phyloP scores from a whole-genome alignment of 2,797 vertebrate species.

The Hoplostethus mediterraneus region DNA sequence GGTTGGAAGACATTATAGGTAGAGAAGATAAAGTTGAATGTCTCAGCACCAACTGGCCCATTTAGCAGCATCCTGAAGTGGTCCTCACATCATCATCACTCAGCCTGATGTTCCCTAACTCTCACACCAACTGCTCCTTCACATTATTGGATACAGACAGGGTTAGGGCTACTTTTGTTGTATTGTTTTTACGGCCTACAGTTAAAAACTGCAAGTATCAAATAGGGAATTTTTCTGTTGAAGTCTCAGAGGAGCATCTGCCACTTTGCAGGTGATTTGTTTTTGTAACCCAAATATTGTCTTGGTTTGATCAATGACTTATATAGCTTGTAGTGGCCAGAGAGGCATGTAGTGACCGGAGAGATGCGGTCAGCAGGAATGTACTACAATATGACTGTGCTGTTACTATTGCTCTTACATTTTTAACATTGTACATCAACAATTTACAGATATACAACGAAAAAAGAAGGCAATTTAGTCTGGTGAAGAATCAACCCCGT shows the following conservation, averaged over 20 bases:
- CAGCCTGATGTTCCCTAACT: not conserved
- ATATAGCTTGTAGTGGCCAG: not conserved
- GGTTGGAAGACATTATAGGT: conserved; percentile 11
- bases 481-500: conserved; percentile 93
- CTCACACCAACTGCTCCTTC: not conserved
- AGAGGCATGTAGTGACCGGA: not conserved
- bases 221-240: not conserved
- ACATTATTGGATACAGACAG: not conserved
- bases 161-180: not conserved
- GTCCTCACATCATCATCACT: not conserved
- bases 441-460: conserved; percentile 93
- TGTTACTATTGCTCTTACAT: conserved; percentile 11
- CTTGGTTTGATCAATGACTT: not conserved
- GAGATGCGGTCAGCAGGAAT: conserved; percentile 31
- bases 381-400: not conserved
- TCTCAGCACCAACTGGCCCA: conserved; percentile 11
- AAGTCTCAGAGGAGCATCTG: not conserved
- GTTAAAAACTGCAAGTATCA: not conserved
- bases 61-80: conserved; percentile 4
- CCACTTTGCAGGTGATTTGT: not conserved
- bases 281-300: not conserved
- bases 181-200: too few relatives aligned
- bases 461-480: conserved; percentile 92
- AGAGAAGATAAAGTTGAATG: conserved; percentile 10
- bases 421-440: conserved; percentile 40